Evolutionary conservation across 2,113 vertebrate genomes (phyloP), one percentile per base, ranked within the genome.

Genomic region (Psammodynastes pulverulentus): DNA sequence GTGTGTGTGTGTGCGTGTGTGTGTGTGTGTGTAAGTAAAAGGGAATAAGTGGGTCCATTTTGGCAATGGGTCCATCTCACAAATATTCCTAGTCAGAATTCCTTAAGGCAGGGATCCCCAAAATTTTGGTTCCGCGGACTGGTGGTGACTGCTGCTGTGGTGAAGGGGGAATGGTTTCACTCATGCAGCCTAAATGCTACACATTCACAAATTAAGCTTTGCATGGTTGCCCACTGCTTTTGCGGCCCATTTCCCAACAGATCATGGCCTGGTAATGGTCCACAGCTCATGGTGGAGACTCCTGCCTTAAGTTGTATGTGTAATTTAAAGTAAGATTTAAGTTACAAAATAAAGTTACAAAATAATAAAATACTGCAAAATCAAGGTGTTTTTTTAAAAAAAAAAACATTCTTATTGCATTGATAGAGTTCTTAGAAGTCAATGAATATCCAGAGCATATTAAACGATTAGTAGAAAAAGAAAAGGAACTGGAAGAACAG

Each of bases 381-480:
- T 46, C 0, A 87, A 51, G n/a, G n/a, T n/a, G 2, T 90, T 3
- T 29, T 62, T 93, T 49, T 12, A 2, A 49, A 49, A n/a, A 62
- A 67, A 67, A 72, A 72, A 39, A 39, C 1, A 4, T 2, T 51
- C 92, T 94, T 95, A 9, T 93, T 96, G 95, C 62, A 79, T 90
- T 95, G 92, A 19, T 96, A 99, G 99, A 99, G 94, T 99, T 99
- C 97, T 97, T 99, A 91, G 98, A 98, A 56, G 97, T 97, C 29
- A 98, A 98, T 86, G 98, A 99, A 89, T 99, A 99, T 95, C 99
- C 99, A 89, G 98, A 98, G 95, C 99, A 99, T 96, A 99, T 99
- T 95, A 98, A 98, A 95, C 97, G 96, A 91, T 96, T 99, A 95
- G 99, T 99, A 88, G 98, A 99, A 94, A 99, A 97, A 94, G 99